These are phyloP conservation scores for Stomorhina lunata DNA, from an alignment of 2,888 invertebrate genomes.

Conservation along the genomic window DNA sequence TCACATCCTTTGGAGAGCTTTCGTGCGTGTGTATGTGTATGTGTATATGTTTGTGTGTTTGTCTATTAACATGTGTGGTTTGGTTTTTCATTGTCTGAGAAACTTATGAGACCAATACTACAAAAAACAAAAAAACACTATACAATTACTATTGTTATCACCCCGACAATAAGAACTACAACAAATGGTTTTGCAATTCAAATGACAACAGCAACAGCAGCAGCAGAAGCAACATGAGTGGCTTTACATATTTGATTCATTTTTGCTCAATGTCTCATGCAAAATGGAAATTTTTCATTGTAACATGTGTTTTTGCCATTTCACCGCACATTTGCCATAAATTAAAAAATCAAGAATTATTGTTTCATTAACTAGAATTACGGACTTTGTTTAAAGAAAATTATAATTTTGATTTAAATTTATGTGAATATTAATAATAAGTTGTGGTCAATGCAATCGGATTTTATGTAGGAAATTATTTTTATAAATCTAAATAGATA, in stretches of 20 bases:
- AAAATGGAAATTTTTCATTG: conserved; percentile 8
- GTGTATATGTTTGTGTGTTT: too few relatives aligned
- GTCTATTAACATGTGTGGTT: too few relatives aligned
- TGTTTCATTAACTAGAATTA: background rate
- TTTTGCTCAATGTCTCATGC: background rate
- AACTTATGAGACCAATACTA: background rate
- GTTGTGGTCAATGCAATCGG: too few relatives aligned
- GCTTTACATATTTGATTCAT: background rate
- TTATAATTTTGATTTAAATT: too few relatives aligned
- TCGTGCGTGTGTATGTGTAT: background rate
- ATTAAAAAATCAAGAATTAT: background rate
- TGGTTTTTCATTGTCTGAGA: too few relatives aligned
- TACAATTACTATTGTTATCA: background rate
- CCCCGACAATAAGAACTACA: background rate
- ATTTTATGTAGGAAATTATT: too few relatives aligned
- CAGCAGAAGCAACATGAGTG: background rate
- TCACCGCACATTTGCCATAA: background rate
- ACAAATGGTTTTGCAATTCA: background rate
- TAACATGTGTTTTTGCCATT: conserved; percentile 25
- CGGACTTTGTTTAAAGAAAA: too few relatives aligned
- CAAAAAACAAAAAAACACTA: too few relatives aligned
- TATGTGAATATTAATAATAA: too few relatives aligned
- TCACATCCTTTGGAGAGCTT: background rate
- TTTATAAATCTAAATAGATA: too few relatives aligned
- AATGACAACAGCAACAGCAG: background rate